Evolutionary conservation across 2,888 invertebrate species (phyloP).

Genomic region (Noctua janthe): DNA sequence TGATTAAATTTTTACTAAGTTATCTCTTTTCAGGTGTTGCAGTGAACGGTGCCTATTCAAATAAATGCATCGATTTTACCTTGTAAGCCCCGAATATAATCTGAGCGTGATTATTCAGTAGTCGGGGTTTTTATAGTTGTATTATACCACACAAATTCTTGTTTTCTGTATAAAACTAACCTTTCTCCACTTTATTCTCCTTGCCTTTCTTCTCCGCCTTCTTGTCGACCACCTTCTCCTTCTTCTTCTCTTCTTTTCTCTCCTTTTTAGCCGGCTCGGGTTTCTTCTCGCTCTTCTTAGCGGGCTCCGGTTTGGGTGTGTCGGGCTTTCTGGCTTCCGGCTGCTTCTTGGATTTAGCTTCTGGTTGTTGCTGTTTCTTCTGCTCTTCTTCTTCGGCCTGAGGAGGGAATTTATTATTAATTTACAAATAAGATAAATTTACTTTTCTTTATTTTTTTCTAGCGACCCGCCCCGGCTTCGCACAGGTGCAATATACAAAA

Average conservation of each 20-base stretch:
- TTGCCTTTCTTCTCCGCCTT: conserved; percentile 76
- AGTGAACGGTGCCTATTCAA: too few relatives aligned
- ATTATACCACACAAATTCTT: too few relatives aligned
- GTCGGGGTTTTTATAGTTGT: too few relatives aligned
- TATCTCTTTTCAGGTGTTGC: too few relatives aligned
- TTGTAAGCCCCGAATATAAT: too few relatives aligned
- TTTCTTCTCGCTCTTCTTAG: conserved; percentile 73
- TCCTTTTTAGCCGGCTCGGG: conserved; percentile 67
- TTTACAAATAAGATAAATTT: too few relatives aligned
- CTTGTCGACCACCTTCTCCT: conserved; percentile 73
- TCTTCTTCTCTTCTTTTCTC: conserved; percentile 74
- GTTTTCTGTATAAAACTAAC: conserved; percentile 68
- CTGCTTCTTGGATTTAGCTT: conserved; percentile 73
- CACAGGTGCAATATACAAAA: too few relatives aligned
- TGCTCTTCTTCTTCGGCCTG: conserved; percentile 83
- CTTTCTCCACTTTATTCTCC: conserved; percentile 81
- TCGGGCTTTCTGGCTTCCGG: conserved; percentile 72
- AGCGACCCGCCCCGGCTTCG: too few relatives aligned
- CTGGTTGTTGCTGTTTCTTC: conserved; percentile 65
- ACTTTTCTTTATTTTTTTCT: too few relatives aligned
- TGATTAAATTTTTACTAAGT: too few relatives aligned
- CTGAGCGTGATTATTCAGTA: too few relatives aligned
- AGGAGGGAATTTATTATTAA: background rate
- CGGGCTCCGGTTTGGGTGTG: conserved; percentile 38
- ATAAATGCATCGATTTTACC: too few relatives aligned